Conservation (phyloP, 2,797 vertebrate species). For the Cyprinodon diabolis region DNA sequence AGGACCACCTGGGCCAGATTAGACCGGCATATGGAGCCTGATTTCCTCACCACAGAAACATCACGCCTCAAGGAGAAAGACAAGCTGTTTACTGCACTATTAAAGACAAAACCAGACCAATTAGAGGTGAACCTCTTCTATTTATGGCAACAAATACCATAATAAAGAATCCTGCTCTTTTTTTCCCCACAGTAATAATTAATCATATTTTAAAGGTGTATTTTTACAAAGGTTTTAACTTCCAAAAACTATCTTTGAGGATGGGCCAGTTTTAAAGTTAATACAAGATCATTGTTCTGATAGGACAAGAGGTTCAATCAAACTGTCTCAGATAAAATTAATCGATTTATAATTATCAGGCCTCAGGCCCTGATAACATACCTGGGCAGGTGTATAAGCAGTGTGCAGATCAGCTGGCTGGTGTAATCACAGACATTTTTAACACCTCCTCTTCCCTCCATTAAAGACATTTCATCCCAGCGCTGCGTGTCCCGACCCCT, state of each 20-base stretch:
- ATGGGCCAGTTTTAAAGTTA: too few relatives aligned
- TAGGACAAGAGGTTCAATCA: too few relatives aligned
- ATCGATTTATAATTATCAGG: too few relatives aligned
- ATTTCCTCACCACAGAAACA: conserved; percentile 23
- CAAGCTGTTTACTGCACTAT: conserved; percentile 17
- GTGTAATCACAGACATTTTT: too few relatives aligned
- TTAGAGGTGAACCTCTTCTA: not conserved
- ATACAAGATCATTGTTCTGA: too few relatives aligned
- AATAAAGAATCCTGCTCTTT: not conserved
- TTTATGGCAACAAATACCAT: not conserved
- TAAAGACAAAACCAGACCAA: not conserved
- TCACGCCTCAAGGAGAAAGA: conserved; percentile 19
- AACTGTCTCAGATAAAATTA: too few relatives aligned
- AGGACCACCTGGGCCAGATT: conserved; percentile 79
- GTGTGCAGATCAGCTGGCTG: too few relatives aligned
- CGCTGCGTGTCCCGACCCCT: too few relatives aligned
- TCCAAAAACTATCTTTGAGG: not conserved
- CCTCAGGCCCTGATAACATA: too few relatives aligned
- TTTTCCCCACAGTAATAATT: not conserved
- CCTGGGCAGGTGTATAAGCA: too few relatives aligned
- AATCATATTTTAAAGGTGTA: not conserved
- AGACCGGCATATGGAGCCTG: conserved; percentile 68
- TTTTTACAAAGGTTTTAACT: not conserved
- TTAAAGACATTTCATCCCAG: too few relatives aligned
- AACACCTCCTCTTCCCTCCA: too few relatives aligned